These are phyloP conservation scores for Tamias sibiricus DNA, from an alignment of 2,113 vertebrate genomes.

Conservation along the genomic window DNA sequence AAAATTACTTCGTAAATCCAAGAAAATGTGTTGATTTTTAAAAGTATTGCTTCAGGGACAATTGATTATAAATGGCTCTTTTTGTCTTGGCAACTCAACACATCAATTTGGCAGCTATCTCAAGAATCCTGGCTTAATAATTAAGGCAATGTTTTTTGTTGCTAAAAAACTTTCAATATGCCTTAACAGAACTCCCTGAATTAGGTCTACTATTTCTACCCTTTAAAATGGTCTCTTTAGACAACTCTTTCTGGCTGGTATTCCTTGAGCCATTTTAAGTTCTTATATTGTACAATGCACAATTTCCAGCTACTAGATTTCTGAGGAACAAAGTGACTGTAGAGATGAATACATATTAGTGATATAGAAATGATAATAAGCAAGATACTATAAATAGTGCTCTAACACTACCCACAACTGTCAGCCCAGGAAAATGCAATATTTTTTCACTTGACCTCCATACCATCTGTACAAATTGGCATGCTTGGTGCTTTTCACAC, in stretches of 20 bases:
- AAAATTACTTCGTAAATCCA: conserved; percentile 33
- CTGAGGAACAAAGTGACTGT: background rate
- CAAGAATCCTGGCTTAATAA: conserved; percentile 46
- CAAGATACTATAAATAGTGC: conserved; percentile 7
- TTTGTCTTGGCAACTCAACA: conserved; percentile 21
- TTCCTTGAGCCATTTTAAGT: background rate
- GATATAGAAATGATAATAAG: background rate
- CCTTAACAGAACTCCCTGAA: background rate
- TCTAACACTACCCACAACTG: conserved; percentile 18
- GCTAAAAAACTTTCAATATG: background rate
- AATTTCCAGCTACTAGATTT: background rate
- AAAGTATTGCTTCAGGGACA: conserved; percentile 22
- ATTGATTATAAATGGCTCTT: conserved; percentile 53
- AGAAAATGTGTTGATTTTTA: conserved; percentile 34
- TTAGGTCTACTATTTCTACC: background rate
- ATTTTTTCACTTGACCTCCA: conserved; percentile 49
- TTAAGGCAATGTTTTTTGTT: background rate
- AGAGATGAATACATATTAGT: background rate
- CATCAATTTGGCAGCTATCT: conserved; percentile 45
- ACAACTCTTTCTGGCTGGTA: background rate
- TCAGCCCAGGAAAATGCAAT: background rate
- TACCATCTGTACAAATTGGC: conserved; percentile 50
- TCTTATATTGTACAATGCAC: background rate
- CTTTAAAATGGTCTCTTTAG: background rate
- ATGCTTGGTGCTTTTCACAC: conserved; percentile 36